Evolutionary conservation across 2,113 vertebrate genomes (phyloP), one percentile per base, ranked within the genome.

Genomic region (Dendrocopos noguchii): DNA sequence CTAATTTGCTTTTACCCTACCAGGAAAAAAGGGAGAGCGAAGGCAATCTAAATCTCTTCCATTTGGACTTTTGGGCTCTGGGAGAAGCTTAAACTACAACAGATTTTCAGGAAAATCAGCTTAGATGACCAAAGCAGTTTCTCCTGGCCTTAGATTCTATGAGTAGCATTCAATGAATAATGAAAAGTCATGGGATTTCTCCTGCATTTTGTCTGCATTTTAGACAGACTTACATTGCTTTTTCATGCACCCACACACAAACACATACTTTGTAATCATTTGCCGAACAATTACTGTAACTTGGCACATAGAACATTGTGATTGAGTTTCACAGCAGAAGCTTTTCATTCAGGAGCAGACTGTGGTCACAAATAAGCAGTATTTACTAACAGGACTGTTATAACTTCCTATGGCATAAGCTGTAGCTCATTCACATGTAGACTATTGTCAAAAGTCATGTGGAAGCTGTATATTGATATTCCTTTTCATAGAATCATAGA

Each of bases 341-440:
- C 44, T 34, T 80, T 75, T 77, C 47, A 7, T 33, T 87, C 72
- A 34, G 64, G 24, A 71, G 68, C 20, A 74, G 66, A 75, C 12
- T 28, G 29, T 29, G 56, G 61, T 65, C 80, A 87, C 79, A 90
- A 87, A 91, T 61, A 85, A 92, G 44, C 82, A 87, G 12, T 31
- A 33, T 53, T 92, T 85, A 80, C 0, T 17, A 44, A 31, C 77
- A 44, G n/a, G 53, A 74, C 68, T 76, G 53, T 80, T 91, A 53
- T 57, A 80, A 39, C 76, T 94, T 96, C 80, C 87, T 34, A 6
- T 65, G 65, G 68, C 61, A 55, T 91, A 91, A 96, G 64, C 81
- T 74, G 33, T 56, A 85, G 75, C 68, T 94, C 89, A 77, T 71
- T 91, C 93, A 66, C 61, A 78, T 0, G 0, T 8, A 77, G 56